Percentiles rank a stretch among this genome's conserved stretches.
These are phyloP conservation scores for Aspidiotus destructor DNA, from an alignment of 2,888 invertebrate genomes.

Conservation along the genomic window DNA sequence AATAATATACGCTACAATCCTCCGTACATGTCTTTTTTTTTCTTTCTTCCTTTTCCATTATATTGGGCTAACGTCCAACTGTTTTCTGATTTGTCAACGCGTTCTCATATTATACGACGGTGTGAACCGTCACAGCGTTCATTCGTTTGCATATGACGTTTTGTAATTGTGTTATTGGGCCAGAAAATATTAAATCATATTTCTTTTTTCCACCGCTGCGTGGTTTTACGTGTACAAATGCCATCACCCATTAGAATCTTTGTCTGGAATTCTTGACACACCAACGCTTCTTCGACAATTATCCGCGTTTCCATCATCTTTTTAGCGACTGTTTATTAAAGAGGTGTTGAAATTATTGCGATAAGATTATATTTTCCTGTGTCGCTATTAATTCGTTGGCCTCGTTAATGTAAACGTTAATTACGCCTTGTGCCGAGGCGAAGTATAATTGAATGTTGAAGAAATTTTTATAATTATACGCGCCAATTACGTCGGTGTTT, in stretches of 20 bases:
- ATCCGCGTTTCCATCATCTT: slow-evolving; percentile 11
- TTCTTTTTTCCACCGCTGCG: not conserved
- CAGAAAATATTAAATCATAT: not conserved
- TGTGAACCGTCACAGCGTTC: no score
- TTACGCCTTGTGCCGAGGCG: no score
- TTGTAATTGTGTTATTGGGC: not conserved
- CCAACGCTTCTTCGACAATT: not conserved
- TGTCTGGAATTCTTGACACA: no score
- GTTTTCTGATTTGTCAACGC: slow-evolving; percentile 24
- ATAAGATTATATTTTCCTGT: slow-evolving; percentile 3
- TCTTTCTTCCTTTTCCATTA: slow-evolving; percentile 2
- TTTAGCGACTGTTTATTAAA: slow-evolving; percentile 29
- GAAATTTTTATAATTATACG: slow-evolving; percentile 18
- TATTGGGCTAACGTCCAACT: slow-evolving; percentile 22
- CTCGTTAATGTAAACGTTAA: no score
- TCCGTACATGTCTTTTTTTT: no score
- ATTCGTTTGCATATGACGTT: not conserved
- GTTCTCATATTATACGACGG: not conserved
- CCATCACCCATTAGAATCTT: not conserved
- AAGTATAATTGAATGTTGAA: slow-evolving; percentile 12
- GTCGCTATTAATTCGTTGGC: no score
- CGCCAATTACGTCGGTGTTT: no score
- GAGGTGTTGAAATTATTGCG: slow-evolving; percentile 10
- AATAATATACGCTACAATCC: slow-evolving; percentile 12
- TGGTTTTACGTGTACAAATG: not conserved